These are phyloP conservation scores for Ochropleura plecta DNA, from an alignment of 2,888 invertebrate genomes.

Conservation along the genomic window DNA sequence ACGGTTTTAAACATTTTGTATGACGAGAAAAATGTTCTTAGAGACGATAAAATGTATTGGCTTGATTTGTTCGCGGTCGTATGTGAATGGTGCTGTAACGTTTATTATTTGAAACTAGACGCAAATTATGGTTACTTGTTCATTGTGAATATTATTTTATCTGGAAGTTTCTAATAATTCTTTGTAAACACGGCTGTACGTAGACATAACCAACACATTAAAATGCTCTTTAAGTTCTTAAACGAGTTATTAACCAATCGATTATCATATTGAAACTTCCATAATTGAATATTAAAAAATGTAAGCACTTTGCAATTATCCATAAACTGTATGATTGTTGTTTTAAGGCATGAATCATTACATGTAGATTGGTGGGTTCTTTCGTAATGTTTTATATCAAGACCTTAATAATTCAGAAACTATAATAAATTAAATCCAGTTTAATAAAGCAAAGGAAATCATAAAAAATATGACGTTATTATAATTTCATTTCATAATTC, in stretches of 20 bases:
- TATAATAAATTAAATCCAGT: conserved; percentile 39
- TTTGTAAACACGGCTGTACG: background rate
- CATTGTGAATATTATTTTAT: background rate
- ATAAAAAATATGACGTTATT: conserved; percentile 45
- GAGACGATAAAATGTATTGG: conserved; percentile 6
- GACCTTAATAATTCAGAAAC: conserved; percentile 1
- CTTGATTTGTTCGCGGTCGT: background rate
- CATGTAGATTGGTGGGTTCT: conserved; percentile 5
- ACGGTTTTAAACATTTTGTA: conserved; percentile 56
- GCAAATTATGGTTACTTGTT: background rate
- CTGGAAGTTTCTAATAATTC: background rate
- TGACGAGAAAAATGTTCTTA: conserved; percentile 30
- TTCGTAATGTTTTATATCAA: conserved; percentile 20
- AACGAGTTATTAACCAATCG: background rate
- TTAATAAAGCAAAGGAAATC: conserved; percentile 59
- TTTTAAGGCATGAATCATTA: conserved; percentile 8
- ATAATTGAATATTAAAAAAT: background rate
- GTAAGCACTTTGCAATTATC: background rate
- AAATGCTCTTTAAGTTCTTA: background rate
- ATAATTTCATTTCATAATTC: conserved; percentile 58
- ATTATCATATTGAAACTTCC: background rate
- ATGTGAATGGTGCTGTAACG: background rate
- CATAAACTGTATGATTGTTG: conserved; percentile 16
- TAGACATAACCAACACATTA: background rate
- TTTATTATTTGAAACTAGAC: background rate